Base-by-base conservation (phyloP, 2,113 vertebrate genomes). In the Ammodytes marinus region DNA sequence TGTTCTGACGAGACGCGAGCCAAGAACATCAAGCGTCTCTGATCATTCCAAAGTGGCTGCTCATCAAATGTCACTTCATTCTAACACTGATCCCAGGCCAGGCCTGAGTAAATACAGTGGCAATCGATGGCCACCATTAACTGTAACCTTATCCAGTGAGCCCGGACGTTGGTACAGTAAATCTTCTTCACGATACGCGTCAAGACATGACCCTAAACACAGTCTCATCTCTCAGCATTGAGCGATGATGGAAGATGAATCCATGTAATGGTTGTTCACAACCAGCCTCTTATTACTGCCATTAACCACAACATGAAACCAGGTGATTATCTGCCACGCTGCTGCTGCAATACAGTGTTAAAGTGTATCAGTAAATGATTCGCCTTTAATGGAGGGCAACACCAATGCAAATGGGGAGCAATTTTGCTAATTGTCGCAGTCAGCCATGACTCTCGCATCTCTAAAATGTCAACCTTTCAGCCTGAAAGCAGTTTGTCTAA, bases 91-190 rank as follows among this genome's bases (percentile, higher is more conserved):
- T 75, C 73, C 61, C 64, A 39, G 52, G 49, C 82, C 78, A 63
- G 58, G 6, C 79, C 37, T 35, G 65, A 85, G 70, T 74, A 88
- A 86, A 88, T 74, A 84, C 17, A 73, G 61, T 55, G 66, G 77
- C 73, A 87, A 90, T 83, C 47, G 45, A 86, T 81, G 86, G 77
- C 57, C 49, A 58, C 67, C 78, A 77, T 84, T 80, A 82, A 57
- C 67, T 35, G 85, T 73, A 89, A 92, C 89, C 63, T 72, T 58
- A 86, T 81, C 79, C 35, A 79, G 70, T 49, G 67, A 80, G 78
- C 49, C 61, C 6, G 50, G 72, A 71, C 79, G 58, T 35, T 72
- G 52, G 43, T 60, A 72, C 80, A 79, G 76, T 79, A 84, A 92
- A 86, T 88, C 79, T 46, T 11, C 45, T 68, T 73, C 42, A 83